Conservation (phyloP, 2,113 vertebrate species). For the Cathartes aura region DNA sequence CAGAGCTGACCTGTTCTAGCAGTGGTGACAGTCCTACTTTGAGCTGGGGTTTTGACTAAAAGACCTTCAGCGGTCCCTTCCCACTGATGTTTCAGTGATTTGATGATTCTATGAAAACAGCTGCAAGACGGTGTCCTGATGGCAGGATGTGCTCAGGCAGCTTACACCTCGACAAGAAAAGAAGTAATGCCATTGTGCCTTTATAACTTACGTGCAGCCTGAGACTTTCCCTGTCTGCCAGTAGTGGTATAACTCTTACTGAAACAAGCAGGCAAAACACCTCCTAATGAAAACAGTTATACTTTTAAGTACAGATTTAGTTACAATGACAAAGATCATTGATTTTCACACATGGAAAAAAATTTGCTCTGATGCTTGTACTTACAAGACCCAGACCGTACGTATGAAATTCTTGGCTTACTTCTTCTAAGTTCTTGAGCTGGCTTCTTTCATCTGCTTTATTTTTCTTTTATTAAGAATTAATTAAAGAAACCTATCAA, state of each 20-base stretch:
- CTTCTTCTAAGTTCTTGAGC: background rate
- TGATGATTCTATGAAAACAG: background rate
- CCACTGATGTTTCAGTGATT: background rate
- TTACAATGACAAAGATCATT: background rate
- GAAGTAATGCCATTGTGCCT: background rate
- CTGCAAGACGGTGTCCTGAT: background rate
- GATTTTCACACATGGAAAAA: conserved; percentile 5
- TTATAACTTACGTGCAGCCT: background rate
- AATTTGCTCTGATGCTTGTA: background rate
- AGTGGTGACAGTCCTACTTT: background rate
- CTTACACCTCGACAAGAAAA: background rate
- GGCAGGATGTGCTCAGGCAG: background rate
- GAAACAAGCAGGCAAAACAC: background rate
- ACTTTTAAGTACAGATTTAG: background rate
- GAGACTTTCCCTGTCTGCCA: background rate
- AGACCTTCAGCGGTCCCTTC: background rate
- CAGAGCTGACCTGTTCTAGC: background rate
- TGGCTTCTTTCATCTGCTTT: background rate
- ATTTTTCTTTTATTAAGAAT: conserved; percentile 10
- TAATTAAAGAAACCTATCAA: conserved; percentile 24
- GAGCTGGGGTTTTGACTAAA: background rate
- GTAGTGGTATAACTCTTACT: background rate
- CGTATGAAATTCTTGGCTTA: background rate
- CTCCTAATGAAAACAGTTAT: background rate
- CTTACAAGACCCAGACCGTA: background rate